Evolutionary conservation across 2,888 invertebrate species (phyloP).

Genomic region (Venusia cambrica): DNA sequence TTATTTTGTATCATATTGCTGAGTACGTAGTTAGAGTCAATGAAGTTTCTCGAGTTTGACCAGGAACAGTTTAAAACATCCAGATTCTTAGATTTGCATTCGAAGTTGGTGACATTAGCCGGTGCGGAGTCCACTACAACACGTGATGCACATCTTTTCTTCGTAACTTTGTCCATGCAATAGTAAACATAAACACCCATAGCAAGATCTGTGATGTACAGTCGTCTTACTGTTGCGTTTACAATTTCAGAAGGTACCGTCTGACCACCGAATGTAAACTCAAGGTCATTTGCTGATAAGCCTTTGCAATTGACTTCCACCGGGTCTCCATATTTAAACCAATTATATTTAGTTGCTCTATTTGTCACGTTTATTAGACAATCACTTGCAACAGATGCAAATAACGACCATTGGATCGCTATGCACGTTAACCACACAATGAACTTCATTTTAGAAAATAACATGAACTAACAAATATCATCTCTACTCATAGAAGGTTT

Average conservation of each 20-base stretch:
- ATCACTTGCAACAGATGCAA: too few relatives aligned
- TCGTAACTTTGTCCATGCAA: constrained; percentile 65
- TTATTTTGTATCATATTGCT: constrained; percentile 44
- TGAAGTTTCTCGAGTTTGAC: constrained; percentile 77
- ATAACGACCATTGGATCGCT: too few relatives aligned
- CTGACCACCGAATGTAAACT: constrained; percentile 49
- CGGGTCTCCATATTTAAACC: constrained; percentile 82
- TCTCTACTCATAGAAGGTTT: too few relatives aligned
- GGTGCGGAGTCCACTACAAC: constrained; percentile 80
- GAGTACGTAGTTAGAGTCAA: constrained; percentile 44
- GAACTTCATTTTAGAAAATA: too few relatives aligned
- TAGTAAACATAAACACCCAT: constrained; percentile 75
- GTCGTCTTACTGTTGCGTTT: constrained; percentile 83
- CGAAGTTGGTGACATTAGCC: constrained; percentile 83
- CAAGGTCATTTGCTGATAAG: constrained; percentile 59
- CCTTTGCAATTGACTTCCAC: constrained; percentile 84
- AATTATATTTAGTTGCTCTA: too few relatives aligned
- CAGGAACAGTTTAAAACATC: constrained; percentile 88
- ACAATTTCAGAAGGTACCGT: constrained; percentile 64
- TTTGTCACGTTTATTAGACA: too few relatives aligned
- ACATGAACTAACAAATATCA: too few relatives aligned
- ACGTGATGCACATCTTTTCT: constrained; percentile 46
- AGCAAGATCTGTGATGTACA: constrained; percentile 77
- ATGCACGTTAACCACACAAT: too few relatives aligned
- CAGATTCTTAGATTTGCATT: constrained; percentile 87